Evolutionary conservation across 1,140 invertebrate species (phyloP), one percentile per base, ranked within the genome.

Genomic region (Brachionus rotundiformis): DNA sequence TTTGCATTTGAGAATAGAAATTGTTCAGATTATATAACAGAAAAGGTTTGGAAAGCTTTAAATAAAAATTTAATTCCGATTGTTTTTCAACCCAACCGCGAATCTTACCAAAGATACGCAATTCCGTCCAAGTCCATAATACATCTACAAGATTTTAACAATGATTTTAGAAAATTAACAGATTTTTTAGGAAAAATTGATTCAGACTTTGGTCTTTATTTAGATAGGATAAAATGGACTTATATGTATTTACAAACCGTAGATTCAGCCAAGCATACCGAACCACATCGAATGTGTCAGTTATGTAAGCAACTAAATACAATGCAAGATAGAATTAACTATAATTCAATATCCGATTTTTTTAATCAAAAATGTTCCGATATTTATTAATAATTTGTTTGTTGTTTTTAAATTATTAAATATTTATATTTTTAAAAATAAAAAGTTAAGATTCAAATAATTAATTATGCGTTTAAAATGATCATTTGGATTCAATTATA

Each of bases 31-130:
- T 83, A 83, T 54, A 59, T 83, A 33, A 83, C 82, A 10, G 83
- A 83, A 71, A 83, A 83, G 27, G 19, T 83, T 10, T 83, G 77
- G 47, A 59, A 82, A 2, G 82, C 86, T 4, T 59, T 86, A 31
- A 19, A 76, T 31, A 63, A 83, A 11, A 71, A 84, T 8, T 83
- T 85, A 29, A 83, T 87, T 61, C 86, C 86, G 1, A 84, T 87
- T 3, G 86, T 86, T 0, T 76, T 83, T 13, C 85, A 85, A 25
- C 81, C 81, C 8, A 68, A 23, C 31, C 44, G 44, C 27, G 36
- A 49, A 11, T 71, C 61, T 23, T 82, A 71, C 44, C 23, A 5
- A 11, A 10, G 81, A 39, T 47, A 16, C 19, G 33, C 81, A 6
- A 79, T 79, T 10, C 81, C 81, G n/a, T 10, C 81, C 16, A 71